Percentiles rank a stretch among this genome's conserved stretches.
Conservation (phyloP, 2,888 invertebrate genomes). For the Netelia virgata region DNA sequence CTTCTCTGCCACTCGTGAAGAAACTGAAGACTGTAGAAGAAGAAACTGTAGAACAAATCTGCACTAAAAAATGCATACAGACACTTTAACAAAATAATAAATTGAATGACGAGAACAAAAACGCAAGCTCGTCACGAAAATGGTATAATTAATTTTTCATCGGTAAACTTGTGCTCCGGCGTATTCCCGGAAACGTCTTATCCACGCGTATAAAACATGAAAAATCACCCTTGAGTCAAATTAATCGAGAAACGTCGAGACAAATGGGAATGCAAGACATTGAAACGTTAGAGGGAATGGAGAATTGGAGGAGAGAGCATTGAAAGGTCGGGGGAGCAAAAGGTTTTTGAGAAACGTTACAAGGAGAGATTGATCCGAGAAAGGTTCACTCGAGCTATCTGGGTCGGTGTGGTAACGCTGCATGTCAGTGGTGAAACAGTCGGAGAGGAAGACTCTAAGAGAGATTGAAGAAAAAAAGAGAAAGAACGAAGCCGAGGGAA, state of each 20-base stretch:
- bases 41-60: too few species aligned
- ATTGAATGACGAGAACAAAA: too few species aligned
- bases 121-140: too few species aligned
- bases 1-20: too few species aligned
- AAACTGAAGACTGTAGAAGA: too few species aligned
- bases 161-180: too few species aligned
- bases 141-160: too few species aligned
- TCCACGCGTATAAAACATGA: not conserved
- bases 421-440: constrained; percentile 36
- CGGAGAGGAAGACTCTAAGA: constrained; percentile 41
- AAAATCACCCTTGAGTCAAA: constrained; percentile 17
- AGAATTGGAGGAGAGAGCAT: constrained; percentile 19
- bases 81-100: too few species aligned
- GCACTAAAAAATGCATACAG: too few species aligned
- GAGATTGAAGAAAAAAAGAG: constrained; percentile 53
- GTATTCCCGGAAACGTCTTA: not conserved
- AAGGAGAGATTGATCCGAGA: constrained; percentile 62
- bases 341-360: constrained; percentile 41
- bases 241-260: constrained; percentile 37
- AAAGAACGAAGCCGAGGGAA: not conserved
- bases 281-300: constrained; percentile 20
- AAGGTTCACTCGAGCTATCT: constrained; percentile 59
- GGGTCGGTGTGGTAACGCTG: constrained; percentile 58
- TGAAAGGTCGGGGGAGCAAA: constrained; percentile 46
- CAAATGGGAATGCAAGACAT: constrained; percentile 3